These are phyloP conservation scores for Acleris holmiana DNA, from an alignment of 2,888 invertebrate species.

Conservation along the genomic window DNA sequence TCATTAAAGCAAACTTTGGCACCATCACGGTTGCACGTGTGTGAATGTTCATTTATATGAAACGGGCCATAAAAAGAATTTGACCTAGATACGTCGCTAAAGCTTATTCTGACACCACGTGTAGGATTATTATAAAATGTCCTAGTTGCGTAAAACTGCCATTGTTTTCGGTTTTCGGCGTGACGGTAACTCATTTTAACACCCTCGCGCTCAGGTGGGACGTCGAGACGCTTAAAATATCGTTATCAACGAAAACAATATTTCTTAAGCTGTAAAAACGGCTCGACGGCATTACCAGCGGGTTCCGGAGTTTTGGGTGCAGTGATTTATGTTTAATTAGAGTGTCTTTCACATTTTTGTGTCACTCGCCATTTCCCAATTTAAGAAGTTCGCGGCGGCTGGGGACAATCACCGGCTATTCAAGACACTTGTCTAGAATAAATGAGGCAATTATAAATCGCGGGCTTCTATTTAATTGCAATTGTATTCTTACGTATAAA, in stretches of 20 bases:
- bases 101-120: neutral
- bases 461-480: neutral
- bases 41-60: no score
- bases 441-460: neutral
- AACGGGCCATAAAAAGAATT: no score
- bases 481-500: no score
- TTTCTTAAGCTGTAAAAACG: slow-evolving; percentile 71
- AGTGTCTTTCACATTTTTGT: slow-evolving; percentile 67
- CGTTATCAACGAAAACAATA: slow-evolving; percentile 74
- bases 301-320: slow-evolving; percentile 62
- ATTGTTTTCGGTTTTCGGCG: slow-evolving; percentile 16
- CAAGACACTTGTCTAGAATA: slow-evolving; percentile 10
- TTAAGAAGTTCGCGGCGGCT: slow-evolving; percentile 55
- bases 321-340: slow-evolving; percentile 79
- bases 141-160: slow-evolving; percentile 15
- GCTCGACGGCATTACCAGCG: slow-evolving; percentile 61
- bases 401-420: slow-evolving; percentile 25
- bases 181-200: slow-evolving; percentile 66
- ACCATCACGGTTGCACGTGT: no score
- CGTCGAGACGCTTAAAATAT: slow-evolving; percentile 69
- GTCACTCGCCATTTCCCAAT: slow-evolving; percentile 57
- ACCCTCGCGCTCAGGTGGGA: slow-evolving; percentile 69
- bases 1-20: no score
- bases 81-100: no score
- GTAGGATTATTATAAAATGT: slow-evolving; percentile 9